Percentiles rank a stretch among this genome's conserved stretches.
Evolutionary conservation across 2,797 vertebrate genomes (phyloP).

Genomic region (Galago senegalensis): DNA sequence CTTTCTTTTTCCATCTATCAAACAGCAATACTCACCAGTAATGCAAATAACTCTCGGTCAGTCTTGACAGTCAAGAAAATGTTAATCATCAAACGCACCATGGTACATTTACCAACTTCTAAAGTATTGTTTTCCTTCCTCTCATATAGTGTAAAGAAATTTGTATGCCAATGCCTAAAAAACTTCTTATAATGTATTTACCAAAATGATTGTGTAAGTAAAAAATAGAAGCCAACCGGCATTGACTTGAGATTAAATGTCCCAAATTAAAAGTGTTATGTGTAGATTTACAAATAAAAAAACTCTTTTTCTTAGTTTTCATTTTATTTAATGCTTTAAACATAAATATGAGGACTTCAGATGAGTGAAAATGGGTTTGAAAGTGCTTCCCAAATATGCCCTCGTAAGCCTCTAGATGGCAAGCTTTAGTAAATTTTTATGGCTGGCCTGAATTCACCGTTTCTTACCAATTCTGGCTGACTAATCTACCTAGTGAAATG

Average conservation of each 20-base stretch:
- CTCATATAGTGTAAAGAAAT: constrained; percentile 74
- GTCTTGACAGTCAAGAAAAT: constrained; percentile 62
- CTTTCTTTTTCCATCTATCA: constrained; percentile 58
- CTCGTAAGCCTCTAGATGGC: constrained; percentile 90
- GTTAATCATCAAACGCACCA: constrained; percentile 64
- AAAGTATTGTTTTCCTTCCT: constrained; percentile 74
- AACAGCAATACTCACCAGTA: constrained; percentile 54
- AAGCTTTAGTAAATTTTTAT: constrained; percentile 88
- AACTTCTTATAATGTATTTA: constrained; percentile 62
- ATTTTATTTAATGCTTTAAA: constrained; percentile 50
- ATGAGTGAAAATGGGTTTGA: constrained; percentile 48
- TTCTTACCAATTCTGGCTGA: constrained; percentile 83
- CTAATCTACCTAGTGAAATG: constrained; percentile 86
- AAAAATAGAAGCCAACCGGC: constrained; percentile 66
- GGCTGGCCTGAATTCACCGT: constrained; percentile 53
- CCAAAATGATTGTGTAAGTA: constrained; percentile 79
- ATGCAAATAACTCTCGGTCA: constrained; percentile 69
- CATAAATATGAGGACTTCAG: background rate
- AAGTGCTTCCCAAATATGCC: constrained; percentile 59
- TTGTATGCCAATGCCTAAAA: constrained; percentile 78
- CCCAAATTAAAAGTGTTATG: constrained; percentile 29
- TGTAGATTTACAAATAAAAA: constrained; percentile 70
- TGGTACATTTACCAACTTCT: constrained; percentile 67
- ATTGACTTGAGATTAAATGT: constrained; percentile 77
- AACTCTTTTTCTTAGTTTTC: background rate